Base-by-base conservation (phyloP, 2,113 vertebrate genomes). In the Aptenodytes forsteri region DNA sequence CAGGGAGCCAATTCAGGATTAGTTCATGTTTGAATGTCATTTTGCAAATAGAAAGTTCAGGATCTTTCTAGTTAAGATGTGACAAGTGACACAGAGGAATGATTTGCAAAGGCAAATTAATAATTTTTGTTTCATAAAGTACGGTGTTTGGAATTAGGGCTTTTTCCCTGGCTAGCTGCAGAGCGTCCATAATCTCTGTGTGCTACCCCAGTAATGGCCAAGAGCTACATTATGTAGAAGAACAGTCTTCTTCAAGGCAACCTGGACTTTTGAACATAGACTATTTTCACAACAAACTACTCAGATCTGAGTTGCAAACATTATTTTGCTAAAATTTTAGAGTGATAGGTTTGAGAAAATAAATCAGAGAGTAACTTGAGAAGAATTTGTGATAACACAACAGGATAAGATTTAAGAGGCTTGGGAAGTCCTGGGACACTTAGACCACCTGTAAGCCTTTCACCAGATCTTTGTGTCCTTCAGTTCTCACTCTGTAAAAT, bases 21-120 rank as follows among this genome's bases (percentile, higher is more conserved):
- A 93, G 34, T 72, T 96, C 32, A 29, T n/a, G 11, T 85, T 77
- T 85, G 49, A 85, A 79, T 79, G 56, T 49, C 40, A 80, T 89
- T 96, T 95, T 91, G 46, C 29, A 93, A 94, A 77, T 52, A 55
- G 54, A 70, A 85, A 83, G 36, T 89, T 87, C 81, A 73, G 46
- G 62, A 80, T 87, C 36, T 58, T 83, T 88, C 54, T 79, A 87
- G 93, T 96, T 93, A 96, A 93, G 78, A 82, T 73, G 61, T 87
- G 77, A 91, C 83, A 89, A 77, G 78, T 77, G n/a, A 21, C 58
- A 66, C 18, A 73, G 81, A 91, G 44, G 17, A 94, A 8, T 79
- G 73, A 87, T 71, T 94, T 88, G 49, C 82, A 87, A 94, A 93
- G 46, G 40, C 19, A 52, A 94, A 93, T 84, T n/a, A 84, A 46